Evolutionary conservation across 2,797 vertebrate species (phyloP).

Genomic region (Atherinosoma microstoma): DNA sequence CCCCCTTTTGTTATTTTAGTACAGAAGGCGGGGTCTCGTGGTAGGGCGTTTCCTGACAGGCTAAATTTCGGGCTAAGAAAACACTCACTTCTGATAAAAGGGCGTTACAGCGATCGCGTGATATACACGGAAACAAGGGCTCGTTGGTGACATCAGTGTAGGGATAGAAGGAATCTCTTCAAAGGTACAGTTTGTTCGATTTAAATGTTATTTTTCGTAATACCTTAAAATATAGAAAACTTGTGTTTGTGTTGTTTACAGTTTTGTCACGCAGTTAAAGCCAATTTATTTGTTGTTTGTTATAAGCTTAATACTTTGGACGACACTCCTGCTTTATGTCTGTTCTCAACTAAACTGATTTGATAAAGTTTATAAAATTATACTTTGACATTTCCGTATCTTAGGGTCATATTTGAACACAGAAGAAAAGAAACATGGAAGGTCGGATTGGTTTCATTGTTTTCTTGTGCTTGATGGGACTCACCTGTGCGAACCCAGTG

Average conservation of each 20-base stretch:
- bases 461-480: constrained; percentile 69
- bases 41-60: constrained; percentile 31
- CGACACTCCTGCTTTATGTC: not conserved
- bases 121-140: constrained; percentile 42
- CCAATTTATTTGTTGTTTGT: not conserved
- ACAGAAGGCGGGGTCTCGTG: rapidly evolving
- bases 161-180: rapidly evolving
- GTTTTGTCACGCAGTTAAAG: rapidly evolving
- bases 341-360: rapidly evolving
- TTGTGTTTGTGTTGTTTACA: not conserved
- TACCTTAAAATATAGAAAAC: rapidly evolving
- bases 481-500: constrained; percentile 69
- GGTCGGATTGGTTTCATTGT: constrained; percentile 45
- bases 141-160: rapidly evolving
- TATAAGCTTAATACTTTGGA: constrained; percentile 9
- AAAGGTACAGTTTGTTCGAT: constrained; percentile 33
- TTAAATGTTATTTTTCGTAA: rapidly evolving
- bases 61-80: rapidly evolving
- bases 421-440: constrained; percentile 70
- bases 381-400: not conserved
- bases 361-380: not conserved
- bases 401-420: constrained; percentile 1
- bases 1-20: not conserved
- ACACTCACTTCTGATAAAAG: rapidly evolving
- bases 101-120: constrained; percentile 47